These are phyloP conservation scores for Pitta sordida DNA, from an alignment of 2,113 vertebrate species.

Conservation along the genomic window DNA sequence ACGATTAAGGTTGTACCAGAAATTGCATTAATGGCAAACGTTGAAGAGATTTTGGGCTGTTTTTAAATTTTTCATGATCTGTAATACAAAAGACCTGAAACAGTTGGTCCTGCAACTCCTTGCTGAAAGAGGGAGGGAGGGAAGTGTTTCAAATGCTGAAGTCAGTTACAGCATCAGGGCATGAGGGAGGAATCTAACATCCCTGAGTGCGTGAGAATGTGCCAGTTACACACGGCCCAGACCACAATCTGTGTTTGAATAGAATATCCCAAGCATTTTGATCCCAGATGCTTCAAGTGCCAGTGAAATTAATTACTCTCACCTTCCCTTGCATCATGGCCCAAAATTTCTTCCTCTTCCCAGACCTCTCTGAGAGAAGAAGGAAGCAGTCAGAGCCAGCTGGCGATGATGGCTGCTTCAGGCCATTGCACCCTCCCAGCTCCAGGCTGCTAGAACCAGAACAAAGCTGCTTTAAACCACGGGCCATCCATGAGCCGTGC, in stretches of 20 bases:
- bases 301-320: not conserved
- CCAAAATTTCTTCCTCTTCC: not conserved
- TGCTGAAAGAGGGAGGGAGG: not conserved
- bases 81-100: not conserved
- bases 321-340: not conserved
- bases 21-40: not conserved
- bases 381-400: not conserved
- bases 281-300: not conserved
- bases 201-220: not conserved
- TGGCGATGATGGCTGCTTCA: not conserved
- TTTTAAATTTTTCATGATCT: not conserved
- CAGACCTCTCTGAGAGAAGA: not conserved
- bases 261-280: not conserved
- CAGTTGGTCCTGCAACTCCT: not conserved
- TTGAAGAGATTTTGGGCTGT: not conserved
- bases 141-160: not conserved
- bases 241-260: not conserved
- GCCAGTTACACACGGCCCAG: not conserved
- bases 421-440: not conserved
- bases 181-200: not conserved
- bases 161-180: not conserved
- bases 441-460: conserved; percentile 1
- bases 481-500: not conserved
- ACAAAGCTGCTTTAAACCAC: not conserved
- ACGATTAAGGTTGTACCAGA: not conserved